Conservation (phyloP, 2,888 invertebrate genomes). For the Fragum fragum region DNA sequence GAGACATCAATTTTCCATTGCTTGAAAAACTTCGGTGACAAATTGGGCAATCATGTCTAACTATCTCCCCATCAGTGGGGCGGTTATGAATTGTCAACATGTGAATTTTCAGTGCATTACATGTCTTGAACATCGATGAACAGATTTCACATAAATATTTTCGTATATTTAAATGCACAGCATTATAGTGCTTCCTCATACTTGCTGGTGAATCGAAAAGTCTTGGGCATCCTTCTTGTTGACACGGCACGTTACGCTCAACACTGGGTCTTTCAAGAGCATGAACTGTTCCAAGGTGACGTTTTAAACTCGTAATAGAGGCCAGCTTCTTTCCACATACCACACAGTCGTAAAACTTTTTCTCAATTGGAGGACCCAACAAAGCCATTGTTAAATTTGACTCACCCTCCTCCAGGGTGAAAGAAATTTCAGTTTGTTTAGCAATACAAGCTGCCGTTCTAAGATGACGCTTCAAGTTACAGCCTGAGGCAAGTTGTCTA, state of each 20-base stretch:
- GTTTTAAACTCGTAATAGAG: not conserved
- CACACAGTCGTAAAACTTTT: not conserved
- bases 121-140: constrained; percentile 20
- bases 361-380: too few relatives aligned
- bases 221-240: constrained; percentile 13
- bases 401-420: not conserved
- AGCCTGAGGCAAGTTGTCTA: not conserved
- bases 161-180: constrained; percentile 22
- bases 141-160: constrained; percentile 19
- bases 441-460: not conserved
- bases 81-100: constrained; percentile 8
- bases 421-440: not conserved
- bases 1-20: constrained; percentile 23
- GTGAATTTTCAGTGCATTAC: constrained; percentile 16
- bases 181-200: constrained; percentile 7
- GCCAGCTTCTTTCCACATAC: not conserved
- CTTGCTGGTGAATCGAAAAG: not conserved
- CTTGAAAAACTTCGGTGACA: constrained; percentile 28
- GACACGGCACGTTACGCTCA: not conserved
- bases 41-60: not conserved
- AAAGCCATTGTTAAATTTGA: too few relatives aligned
- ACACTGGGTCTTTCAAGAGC: not conserved
- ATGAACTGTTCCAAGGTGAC: not conserved
- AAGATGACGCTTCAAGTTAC: not conserved
- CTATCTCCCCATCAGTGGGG: not conserved